phyloP scores from a whole-genome alignment of 2,797 vertebrate genomes.

The Anableps anableps region DNA sequence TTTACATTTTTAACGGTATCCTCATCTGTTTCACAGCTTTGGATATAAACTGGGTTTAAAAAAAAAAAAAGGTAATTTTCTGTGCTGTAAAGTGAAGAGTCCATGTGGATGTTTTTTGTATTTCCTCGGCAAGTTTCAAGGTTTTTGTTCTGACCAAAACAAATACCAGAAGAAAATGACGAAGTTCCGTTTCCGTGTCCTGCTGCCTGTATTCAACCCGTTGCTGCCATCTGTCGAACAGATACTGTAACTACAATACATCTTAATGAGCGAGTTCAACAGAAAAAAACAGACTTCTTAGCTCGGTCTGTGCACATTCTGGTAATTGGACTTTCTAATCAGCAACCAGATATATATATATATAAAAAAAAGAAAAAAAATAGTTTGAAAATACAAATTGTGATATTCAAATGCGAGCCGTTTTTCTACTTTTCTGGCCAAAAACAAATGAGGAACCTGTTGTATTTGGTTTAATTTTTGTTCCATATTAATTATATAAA shows the following conservation, averaged over 20 bases:
- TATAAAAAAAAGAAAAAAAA: no score
- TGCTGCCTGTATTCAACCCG: neutral
- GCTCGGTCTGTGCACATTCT: neutral
- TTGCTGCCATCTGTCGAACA: constrained; percentile 57
- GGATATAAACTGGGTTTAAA: neutral
- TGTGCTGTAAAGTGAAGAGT: neutral
- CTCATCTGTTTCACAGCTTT: no score
- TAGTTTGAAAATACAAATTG: neutral
- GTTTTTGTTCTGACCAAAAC: constrained; percentile 59
- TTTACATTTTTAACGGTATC: neutral
- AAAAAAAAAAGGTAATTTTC: neutral
- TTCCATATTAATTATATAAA: no score
- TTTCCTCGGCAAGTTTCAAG: neutral
- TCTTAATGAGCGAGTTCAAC: neutral
- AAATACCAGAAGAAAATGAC: constrained; percentile 31
- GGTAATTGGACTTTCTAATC: no score
- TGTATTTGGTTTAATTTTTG: neutral
- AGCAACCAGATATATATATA: no score
- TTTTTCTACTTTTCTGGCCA: neutral
- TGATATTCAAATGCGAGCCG: neutral
- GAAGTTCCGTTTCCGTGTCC: constrained; percentile 74
- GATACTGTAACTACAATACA: constrained; percentile 48
- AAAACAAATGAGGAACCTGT: neutral
- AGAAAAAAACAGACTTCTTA: neutral
- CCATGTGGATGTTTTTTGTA: neutral